Evolutionary conservation across 2,113 vertebrate genomes (phyloP), one percentile per base, ranked within the genome.

Genomic region (Orycteropus afer): DNA sequence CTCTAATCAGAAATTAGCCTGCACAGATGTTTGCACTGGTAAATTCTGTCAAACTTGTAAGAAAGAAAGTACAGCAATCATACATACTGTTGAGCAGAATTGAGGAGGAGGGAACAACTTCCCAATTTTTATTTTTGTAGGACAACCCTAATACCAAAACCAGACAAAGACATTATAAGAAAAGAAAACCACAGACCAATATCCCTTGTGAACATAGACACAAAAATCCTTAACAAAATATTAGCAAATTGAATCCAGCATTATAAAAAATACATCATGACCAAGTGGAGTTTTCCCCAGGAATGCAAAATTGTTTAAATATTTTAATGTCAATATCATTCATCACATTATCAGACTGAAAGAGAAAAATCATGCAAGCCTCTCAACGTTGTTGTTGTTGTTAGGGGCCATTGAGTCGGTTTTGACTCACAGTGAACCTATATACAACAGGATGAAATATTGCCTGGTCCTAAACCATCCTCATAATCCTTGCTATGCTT

Each of bases 141-240:
- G 45, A 84, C 22, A 77, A 84, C 12, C 42, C 40, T 91, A 88
- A 92, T 82, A 93, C 34, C 82, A 92, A 93, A 97, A 95, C 81
- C 93, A 93, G 94, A 95, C 92, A 96, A 95, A 92, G 88, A 79
- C 67, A 93, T 95, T 93, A 89, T 59, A 93, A 94, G 86, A 78
- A 94, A 90, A 87, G 77, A 96, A 96, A 96, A 85, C 95, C 96
- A 97, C 96, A 97, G 88, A 96, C 94, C 73, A 93, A 81, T 95
- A 79, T 88, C 47, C 81, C 55, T 90, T 91, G 90, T 90, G 88
- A 95, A 88, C 47, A 83, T 27, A 96, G 94, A 97, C 95, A 92
- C 67, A 97, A 97, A 92, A 89, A 97, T 97, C 47, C 86, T 97
- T 97, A 96, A 96, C 88, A 96, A 97, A 97, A 97, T 95, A 96